Base-by-base conservation (phyloP, 1,140 invertebrate species). In the Drosophila athabasca region DNA sequence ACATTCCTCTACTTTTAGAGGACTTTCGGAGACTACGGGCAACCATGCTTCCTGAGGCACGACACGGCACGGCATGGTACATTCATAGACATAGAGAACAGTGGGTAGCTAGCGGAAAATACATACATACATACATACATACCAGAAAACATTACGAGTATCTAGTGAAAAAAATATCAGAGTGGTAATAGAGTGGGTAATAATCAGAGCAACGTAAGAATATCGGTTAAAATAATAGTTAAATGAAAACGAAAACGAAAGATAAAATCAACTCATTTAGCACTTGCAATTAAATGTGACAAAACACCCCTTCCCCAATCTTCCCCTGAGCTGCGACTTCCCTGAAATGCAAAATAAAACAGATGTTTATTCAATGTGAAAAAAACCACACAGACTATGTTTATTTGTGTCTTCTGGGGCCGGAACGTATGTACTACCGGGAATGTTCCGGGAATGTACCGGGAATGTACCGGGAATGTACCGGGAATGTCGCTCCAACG, bases 321-420 rank as follows among this genome's bases (percentile, higher is more conserved):
- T 26, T 15, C 58, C 46, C 50, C 50, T 62, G 62, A 67, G 54
- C 76, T 50, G 70, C 72, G 71, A 67, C 50, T 51, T 74, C 62
- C 70, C 83, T 76, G 83, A 83, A 80, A 76, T 77, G 70, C 74
- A 83, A 83, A 76, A 73, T 70, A 82, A 77, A 82, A 81, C 75
- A 62, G 64, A 88, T 87, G 82, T 87, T 87, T 55, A 87, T 88
- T 87, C 83, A 67, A 87, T 87, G 83, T 87, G 71, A 76, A 87
- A 75, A 71, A 73, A 51, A 50, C 6, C 62, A 57, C 39, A 43
- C 22, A 15, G 59, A 53, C 45, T 44, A 31, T 35, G 44, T 35
- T 43, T 62, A 15, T 53, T 69, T 45, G n/a, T 57, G 15, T 46
- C 49, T 44, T 5, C 11, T 11, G 35, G 31, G 35, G 35, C 35